These are phyloP conservation scores for Augochlora pura DNA, from an alignment of 1,140 invertebrate genomes.

Conservation along the genomic window DNA sequence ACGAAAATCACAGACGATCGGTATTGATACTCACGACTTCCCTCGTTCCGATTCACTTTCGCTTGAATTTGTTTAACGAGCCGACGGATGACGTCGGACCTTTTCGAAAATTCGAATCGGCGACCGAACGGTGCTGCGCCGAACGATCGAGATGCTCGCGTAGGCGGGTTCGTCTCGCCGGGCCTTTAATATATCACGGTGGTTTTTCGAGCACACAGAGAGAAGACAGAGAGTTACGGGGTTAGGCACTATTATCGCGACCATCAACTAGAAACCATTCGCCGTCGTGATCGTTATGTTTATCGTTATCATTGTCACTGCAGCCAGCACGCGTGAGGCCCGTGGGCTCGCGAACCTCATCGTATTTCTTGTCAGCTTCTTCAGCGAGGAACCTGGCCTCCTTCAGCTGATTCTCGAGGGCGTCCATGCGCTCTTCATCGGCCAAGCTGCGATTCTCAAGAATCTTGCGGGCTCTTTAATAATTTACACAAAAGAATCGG, in stretches of 20 bases:
- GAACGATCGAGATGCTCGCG: neutral
- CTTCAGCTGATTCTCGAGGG: conserved; percentile 99
- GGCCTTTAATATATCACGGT: conserved; percentile 6
- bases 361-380: conserved; percentile 99
- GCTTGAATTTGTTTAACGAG: neutral
- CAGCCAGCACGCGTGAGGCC: conserved; percentile 73
- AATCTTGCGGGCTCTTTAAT: conserved; percentile 97
- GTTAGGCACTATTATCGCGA: conserved; percentile 77
- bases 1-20: conserved; percentile 55
- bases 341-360: conserved; percentile 92
- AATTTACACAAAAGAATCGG: conserved; percentile 37
- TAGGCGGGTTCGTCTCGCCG: neutral
- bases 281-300: conserved; percentile 64
- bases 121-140: neutral
- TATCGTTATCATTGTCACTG: conserved; percentile 71
- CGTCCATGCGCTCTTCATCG: conserved; percentile 99
- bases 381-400: conserved; percentile 99
- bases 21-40: conserved; percentile 26
- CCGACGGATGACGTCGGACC: too few species aligned
- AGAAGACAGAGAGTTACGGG: conserved; percentile 66
- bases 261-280: conserved; percentile 79
- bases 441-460: conserved; percentile 99
- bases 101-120: too few species aligned
- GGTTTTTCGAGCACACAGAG: conserved; percentile 58
- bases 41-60: neutral